Percentiles rank a stretch among this genome's conserved stretches.
Evolutionary conservation across 2,888 invertebrate genomes (phyloP).

Genomic region (Amorpha juglandis): DNA sequence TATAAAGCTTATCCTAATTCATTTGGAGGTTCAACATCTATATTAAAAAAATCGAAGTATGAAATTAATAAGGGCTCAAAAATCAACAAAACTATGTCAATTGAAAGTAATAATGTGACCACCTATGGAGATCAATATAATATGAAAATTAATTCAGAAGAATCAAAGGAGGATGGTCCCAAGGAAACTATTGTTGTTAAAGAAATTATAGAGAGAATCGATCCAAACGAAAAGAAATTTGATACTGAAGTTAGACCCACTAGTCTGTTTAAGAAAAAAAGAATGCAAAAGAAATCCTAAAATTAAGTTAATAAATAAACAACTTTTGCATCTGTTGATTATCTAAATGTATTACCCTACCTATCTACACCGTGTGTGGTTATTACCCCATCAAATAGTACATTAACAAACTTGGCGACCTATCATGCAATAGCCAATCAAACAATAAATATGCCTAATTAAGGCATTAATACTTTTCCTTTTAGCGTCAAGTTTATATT

Average conservation of each 20-base stretch:
- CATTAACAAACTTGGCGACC: too few species aligned
- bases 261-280: slow-evolving; percentile 72
- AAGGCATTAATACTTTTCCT: too few species aligned
- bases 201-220: slow-evolving; percentile 64
- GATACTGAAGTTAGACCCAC: slow-evolving; percentile 57
- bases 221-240: slow-evolving; percentile 40
- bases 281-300: slow-evolving; percentile 60
- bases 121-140: neutral
- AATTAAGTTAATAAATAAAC: slow-evolving; percentile 5
- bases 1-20: slow-evolving; percentile 61
- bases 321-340: neutral
- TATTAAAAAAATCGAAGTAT: slow-evolving; percentile 72
- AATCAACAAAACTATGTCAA: slow-evolving; percentile 26
- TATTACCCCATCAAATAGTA: too few species aligned
- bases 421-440: too few species aligned
- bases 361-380: too few species aligned
- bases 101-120: slow-evolving; percentile 26
- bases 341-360: too few species aligned
- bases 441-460: too few species aligned
- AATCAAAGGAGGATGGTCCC: slow-evolving; percentile 8
- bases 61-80: slow-evolving; percentile 30
- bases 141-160: slow-evolving; percentile 27
- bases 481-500: too few species aligned
- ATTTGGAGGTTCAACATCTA: slow-evolving; percentile 62
- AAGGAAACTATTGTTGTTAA: slow-evolving; percentile 59